Conservation (phyloP, 2,113 vertebrate genomes). For the Herpetotheres cachinnans region DNA sequence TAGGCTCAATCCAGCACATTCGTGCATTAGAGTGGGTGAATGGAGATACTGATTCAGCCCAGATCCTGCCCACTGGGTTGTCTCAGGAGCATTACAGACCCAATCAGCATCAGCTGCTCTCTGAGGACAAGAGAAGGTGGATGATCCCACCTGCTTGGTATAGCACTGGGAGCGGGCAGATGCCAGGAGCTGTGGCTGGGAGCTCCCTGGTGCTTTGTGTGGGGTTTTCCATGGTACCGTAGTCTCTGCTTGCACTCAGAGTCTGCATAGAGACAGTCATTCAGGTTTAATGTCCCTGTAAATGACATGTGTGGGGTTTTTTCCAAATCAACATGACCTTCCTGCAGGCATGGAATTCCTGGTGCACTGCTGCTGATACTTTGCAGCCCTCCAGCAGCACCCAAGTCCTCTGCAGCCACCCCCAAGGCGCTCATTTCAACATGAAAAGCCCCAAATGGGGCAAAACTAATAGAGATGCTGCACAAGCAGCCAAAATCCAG, state of each 20-base stretch:
- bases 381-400: not conserved
- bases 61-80: not conserved
- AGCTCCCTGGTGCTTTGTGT: accelerated
- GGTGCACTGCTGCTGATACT: not conserved
- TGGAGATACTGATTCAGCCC: not conserved
- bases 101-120: not conserved
- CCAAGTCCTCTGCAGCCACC: not conserved
- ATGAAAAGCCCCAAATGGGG: not conserved
- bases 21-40: not conserved
- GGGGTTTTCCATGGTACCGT: accelerated
- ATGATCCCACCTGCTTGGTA: not conserved
- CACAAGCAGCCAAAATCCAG: not conserved
- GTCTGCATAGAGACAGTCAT: not conserved
- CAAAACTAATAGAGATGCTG: not conserved
- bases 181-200: not conserved
- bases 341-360: not conserved
- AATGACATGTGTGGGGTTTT: accelerated
- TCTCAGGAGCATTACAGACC: not conserved
- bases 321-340: accelerated
- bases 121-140: not conserved
- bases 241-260: not conserved
- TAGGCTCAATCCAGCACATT: accelerated
- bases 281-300: not conserved
- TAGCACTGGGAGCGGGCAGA: not conserved
- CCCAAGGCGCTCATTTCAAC: not conserved